phyloP scores from a whole-genome alignment of 1,140 invertebrate genomes.

The Himalopsyche phryganea region DNA sequence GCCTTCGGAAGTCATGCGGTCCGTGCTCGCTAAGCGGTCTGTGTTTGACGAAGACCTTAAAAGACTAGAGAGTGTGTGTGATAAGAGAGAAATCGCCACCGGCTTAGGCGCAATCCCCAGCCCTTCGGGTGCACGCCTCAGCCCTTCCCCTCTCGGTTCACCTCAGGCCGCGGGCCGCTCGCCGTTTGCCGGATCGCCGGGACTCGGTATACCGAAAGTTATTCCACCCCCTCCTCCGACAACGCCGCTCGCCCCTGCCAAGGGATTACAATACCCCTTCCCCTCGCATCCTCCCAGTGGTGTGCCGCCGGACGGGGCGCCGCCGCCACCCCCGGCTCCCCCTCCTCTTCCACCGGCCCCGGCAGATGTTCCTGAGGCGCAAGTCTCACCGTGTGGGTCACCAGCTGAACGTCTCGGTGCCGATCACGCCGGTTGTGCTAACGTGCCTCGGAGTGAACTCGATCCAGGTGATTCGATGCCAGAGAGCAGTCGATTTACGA shows the following conservation, averaged over 20 bases:
- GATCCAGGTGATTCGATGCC: too few relatives aligned
- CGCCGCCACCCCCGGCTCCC: slow-evolving; percentile 32
- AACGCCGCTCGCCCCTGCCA: slow-evolving; percentile 41
- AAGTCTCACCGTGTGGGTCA: slow-evolving; percentile 11
- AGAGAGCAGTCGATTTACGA: slow-evolving; percentile 15
- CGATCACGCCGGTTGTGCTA: slow-evolving; percentile 24
- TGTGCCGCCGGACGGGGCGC: slow-evolving; percentile 40
- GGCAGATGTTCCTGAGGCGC: slow-evolving; percentile 36
- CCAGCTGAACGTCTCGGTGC: slow-evolving; percentile 4
- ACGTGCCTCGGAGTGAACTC: slow-evolving; percentile 29
- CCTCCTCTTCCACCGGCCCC: slow-evolving; percentile 37
- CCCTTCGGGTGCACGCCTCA: slow-evolving; percentile 40
- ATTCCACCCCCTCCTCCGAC: slow-evolving; percentile 21
- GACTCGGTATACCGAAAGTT: slow-evolving; percentile 29
- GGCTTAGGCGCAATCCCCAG: slow-evolving; percentile 34
- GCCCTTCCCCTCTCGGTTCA: slow-evolving; percentile 30
- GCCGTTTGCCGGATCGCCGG: slow-evolving; percentile 20
- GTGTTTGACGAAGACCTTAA: slow-evolving; percentile 96
- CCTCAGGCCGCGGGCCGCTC: slow-evolving; percentile 40
- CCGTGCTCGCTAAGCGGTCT: slow-evolving; percentile 84
- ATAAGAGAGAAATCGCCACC: slow-evolving; percentile 73
- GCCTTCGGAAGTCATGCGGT: slow-evolving; percentile 91
- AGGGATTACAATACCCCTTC: slow-evolving; percentile 77
- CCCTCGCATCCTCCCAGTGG: slow-evolving; percentile 68
- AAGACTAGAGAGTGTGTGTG: slow-evolving; percentile 73